A percentile compares a stretch with the other conserved stretches of the same genome.
Evolutionary conservation across 2,113 vertebrate species (phyloP).

Genomic region (Mugil cephalus): DNA sequence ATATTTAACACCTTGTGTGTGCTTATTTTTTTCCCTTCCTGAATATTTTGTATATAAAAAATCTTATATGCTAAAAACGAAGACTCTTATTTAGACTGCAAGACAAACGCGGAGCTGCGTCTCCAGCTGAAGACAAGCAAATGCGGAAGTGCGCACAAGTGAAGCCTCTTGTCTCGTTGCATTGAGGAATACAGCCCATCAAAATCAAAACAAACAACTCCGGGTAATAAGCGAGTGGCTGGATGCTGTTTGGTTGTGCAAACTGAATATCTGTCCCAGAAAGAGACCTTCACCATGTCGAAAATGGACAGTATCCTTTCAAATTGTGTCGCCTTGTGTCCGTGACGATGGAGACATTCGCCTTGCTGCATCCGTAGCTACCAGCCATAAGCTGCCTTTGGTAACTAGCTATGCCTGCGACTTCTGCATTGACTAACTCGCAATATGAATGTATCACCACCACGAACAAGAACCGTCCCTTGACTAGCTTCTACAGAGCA

Average conservation of each 20-base stretch:
- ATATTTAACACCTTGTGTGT: not conserved
- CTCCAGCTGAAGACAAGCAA: conserved; percentile 3
- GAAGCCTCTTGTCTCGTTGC: conserved; percentile 1
- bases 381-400: conserved; percentile 2
- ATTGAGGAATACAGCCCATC: not conserved
- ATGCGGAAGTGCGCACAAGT: conserved; percentile 38
- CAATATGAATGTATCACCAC: not conserved
- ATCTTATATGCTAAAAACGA: too few relatives aligned
- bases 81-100: too few relatives aligned
- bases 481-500: conserved; percentile 80
- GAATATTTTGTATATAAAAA: too few relatives aligned
- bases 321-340: not conserved
- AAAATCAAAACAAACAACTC: conserved; percentile 62
- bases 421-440: not conserved
- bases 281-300: conserved; percentile 58
- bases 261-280: not conserved
- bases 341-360: not conserved
- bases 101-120: not conserved
- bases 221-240: not conserved
- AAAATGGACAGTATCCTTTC: conserved; percentile 85
- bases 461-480: conserved; percentile 24
- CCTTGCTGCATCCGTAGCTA: conserved; percentile 17
- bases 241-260: not conserved
- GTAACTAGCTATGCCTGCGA: conserved; percentile 12
- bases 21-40: not conserved